These are phyloP conservation scores for Kryptolebias marmoratus DNA, from an alignment of 2,113 vertebrate genomes.

Conservation along the genomic window DNA sequence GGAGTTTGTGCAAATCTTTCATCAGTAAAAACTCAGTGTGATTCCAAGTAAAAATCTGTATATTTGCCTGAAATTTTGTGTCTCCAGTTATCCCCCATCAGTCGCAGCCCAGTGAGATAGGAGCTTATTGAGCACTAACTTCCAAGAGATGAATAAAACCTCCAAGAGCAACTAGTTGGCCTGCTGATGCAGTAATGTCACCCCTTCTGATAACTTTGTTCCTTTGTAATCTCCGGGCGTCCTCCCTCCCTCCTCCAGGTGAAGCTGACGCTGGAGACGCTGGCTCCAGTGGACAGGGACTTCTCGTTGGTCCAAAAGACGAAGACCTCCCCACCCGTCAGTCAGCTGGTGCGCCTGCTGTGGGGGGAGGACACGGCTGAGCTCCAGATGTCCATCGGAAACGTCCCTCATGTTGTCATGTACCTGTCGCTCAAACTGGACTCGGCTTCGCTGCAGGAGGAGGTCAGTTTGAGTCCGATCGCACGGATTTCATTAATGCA, in stretches of 20 bases:
- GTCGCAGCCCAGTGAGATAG: too few relatives aligned
- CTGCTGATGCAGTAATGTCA: too few relatives aligned
- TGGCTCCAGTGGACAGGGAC: constrained; percentile 50
- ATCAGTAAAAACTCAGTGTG: too few relatives aligned
- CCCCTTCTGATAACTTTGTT: too few relatives aligned
- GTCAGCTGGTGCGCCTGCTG: constrained; percentile 86
- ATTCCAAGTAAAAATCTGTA: too few relatives aligned
- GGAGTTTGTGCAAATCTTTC: too few relatives aligned
- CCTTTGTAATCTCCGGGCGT: background rate
- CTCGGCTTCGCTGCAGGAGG: constrained; percentile 85
- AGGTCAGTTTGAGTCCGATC: constrained; percentile 79
- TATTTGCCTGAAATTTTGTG: too few relatives aligned
- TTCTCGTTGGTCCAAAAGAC: constrained; percentile 23
- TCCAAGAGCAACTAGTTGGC: too few relatives aligned
- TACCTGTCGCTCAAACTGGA: constrained; percentile 90
- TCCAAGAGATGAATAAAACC: too few relatives aligned
- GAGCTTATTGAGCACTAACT: too few relatives aligned
- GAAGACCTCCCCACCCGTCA: constrained; percentile 76
- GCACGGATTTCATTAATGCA: too few relatives aligned
- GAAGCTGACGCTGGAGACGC: constrained; percentile 91
- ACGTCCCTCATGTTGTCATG: constrained; percentile 88
- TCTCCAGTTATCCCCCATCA: too few relatives aligned
- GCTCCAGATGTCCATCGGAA: constrained; percentile 81
- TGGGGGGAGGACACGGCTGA: constrained; percentile 85
- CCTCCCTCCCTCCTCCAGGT: constrained; percentile 78